Percentiles rank a stretch among this genome's conserved stretches.
Conservation (phyloP, 1,140 invertebrate genomes). For the Cecropterus lyciades region DNA sequence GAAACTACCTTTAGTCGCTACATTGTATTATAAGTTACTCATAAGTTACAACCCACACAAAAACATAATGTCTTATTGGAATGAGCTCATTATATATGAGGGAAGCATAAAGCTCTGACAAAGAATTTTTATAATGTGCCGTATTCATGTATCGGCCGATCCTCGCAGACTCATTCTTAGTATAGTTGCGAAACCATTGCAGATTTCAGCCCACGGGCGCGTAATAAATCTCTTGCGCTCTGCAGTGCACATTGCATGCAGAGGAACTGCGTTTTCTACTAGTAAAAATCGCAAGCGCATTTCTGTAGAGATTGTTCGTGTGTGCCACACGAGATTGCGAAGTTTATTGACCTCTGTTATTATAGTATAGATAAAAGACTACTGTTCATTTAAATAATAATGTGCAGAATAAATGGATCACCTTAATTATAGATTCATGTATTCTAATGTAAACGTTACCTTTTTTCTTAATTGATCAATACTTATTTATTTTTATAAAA, state of each 20-base stretch:
- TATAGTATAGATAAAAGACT: constrained; percentile 38
- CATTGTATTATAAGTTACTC: constrained; percentile 8
- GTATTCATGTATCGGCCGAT: constrained; percentile 54
- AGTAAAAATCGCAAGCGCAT: constrained; percentile 44
- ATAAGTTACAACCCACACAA: constrained; percentile 26
- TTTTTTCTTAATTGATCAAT: background rate
- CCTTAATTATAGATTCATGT: background rate
- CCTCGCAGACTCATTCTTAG: constrained; percentile 39
- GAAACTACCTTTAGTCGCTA: background rate
- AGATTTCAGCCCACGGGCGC: constrained; percentile 57
- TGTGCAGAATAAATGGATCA: constrained; percentile 3
- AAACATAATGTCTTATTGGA: constrained; percentile 27
- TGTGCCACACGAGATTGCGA: constrained; percentile 50
- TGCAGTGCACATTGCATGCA: constrained; percentile 64
- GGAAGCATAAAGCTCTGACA: constrained; percentile 43
- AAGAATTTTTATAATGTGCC: constrained; percentile 61
- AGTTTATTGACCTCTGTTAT: constrained; percentile 54
- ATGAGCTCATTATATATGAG: constrained; percentile 34
- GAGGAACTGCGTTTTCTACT: constrained; percentile 48
- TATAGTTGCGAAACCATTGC: constrained; percentile 59
- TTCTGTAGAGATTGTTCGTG: constrained; percentile 33
- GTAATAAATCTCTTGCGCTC: constrained; percentile 60
- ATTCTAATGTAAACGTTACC: background rate
- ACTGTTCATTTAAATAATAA: constrained; percentile 24
- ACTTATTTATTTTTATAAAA: too few species aligned